phyloP scores from a whole-genome alignment of 2,797 vertebrate species.

The Sebastes paucispinis region DNA sequence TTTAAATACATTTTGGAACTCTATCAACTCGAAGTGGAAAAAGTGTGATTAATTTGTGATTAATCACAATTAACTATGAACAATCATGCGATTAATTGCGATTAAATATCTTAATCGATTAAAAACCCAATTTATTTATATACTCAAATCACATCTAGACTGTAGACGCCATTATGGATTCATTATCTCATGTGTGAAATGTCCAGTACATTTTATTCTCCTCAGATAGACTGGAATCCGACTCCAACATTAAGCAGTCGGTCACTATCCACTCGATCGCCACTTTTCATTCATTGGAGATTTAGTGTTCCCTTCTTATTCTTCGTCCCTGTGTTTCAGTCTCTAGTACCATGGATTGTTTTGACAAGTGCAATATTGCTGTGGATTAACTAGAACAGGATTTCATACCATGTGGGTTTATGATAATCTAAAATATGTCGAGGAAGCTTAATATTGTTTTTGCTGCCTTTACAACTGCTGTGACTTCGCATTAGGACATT shows the following conservation, averaged over 20 bases:
- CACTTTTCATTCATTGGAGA: conserved; percentile 9
- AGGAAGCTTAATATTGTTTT: conserved; percentile 50
- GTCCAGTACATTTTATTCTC: background rate
- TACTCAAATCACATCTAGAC: background rate
- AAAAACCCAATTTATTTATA: background rate
- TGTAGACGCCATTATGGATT: background rate
- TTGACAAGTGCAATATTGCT: conserved; percentile 44
- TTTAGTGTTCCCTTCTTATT: background rate
- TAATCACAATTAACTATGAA: no score
- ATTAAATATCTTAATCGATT: no score
- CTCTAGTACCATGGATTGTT: conserved; percentile 34
- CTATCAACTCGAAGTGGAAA: accelerated
- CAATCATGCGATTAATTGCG: no score
- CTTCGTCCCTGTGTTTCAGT: conserved; percentile 9
- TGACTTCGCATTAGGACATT: conserved; percentile 18
- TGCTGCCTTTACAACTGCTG: conserved; percentile 25
- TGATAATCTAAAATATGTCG: conserved; percentile 51
- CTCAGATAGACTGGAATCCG: background rate
- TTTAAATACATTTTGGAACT: no score
- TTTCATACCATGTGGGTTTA: conserved; percentile 41
- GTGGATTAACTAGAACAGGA: conserved; percentile 60
- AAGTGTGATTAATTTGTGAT: no score
- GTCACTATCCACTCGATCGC: background rate
- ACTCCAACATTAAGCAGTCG: conserved; percentile 1
- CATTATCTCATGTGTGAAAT: background rate